Conservation (phyloP, 2,797 vertebrate species). For the Xiphorhynchus erythropygius region DNA sequence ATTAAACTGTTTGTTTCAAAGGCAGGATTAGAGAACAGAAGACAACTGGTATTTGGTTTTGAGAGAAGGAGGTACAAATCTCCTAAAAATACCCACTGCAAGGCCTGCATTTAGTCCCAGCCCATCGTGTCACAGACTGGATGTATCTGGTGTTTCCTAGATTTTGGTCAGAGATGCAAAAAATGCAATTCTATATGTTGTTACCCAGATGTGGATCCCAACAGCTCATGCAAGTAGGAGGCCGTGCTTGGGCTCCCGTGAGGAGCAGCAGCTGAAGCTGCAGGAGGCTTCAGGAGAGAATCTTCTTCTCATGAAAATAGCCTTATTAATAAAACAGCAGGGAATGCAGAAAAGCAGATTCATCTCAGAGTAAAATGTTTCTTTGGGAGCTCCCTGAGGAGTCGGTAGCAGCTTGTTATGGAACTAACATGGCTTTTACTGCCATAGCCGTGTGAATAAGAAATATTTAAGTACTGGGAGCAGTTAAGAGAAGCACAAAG, state of each 20-base stretch:
- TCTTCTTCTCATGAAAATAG: background rate
- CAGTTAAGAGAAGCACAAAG: background rate
- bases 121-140: background rate
- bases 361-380: slow-evolving; percentile 33
- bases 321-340: slow-evolving; percentile 57
- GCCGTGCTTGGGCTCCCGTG: background rate
- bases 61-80: background rate
- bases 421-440: slow-evolving; percentile 33
- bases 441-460: background rate
- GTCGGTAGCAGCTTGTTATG: slow-evolving; percentile 3
- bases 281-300: background rate
- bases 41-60: background rate
- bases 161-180: background rate
- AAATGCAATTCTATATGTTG: background rate
- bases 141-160: background rate
- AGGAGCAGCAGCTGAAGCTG: background rate
- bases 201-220: background rate
- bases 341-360: slow-evolving; percentile 41
- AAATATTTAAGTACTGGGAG: background rate
- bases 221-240: background rate
- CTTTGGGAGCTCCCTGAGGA: slow-evolving; percentile 29
- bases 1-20: background rate
- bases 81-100: background rate
- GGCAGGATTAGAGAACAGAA: background rate
- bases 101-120: background rate